phyloP scores from a whole-genome alignment of 2,888 invertebrate species.

The Carterocephalus palaemon region DNA sequence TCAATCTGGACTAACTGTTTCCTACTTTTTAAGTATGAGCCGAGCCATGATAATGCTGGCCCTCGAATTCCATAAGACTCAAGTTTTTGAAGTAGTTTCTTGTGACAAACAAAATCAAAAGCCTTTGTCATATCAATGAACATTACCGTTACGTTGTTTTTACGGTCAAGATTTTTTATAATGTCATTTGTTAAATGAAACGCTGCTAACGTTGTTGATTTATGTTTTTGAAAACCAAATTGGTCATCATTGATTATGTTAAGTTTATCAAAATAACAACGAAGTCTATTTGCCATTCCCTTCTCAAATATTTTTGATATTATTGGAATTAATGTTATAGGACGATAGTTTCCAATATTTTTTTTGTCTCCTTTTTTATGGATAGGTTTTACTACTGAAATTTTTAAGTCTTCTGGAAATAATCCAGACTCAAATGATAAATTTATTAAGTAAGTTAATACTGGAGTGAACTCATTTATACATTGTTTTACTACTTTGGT shows the following conservation, averaged over 20 bases:
- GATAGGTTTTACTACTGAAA: too few relatives aligned
- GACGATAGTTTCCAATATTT: too few relatives aligned
- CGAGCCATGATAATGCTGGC: background rate
- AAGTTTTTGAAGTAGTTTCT: conserved; percentile 10
- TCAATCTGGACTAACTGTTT: background rate
- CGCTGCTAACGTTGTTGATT: conserved; percentile 7
- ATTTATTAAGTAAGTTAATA: too few relatives aligned
- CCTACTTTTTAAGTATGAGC: conserved; percentile 2
- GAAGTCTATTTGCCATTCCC: background rate
- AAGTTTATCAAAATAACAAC: background rate
- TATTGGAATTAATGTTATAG: too few relatives aligned
- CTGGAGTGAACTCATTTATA: too few relatives aligned
- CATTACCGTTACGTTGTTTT: background rate
- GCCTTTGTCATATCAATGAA: conserved; percentile 22
- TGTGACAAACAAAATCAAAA: conserved; percentile 18
- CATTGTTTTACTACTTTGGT: too few relatives aligned
- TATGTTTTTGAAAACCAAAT: conserved; percentile 16
- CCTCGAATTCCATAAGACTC: conserved; percentile 17
- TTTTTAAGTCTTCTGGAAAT: conserved; percentile 9
- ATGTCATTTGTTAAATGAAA: conserved; percentile 3
- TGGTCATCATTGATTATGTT: conserved; percentile 5
- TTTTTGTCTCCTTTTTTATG: too few relatives aligned
- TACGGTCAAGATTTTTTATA: background rate
- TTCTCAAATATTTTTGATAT: too few relatives aligned
- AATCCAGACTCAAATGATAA: too few relatives aligned